Percentiles rank a stretch among this genome's conserved stretches.
phyloP scores from a whole-genome alignment of 2,113 vertebrate species.

The Psammodynastes pulverulentus region DNA sequence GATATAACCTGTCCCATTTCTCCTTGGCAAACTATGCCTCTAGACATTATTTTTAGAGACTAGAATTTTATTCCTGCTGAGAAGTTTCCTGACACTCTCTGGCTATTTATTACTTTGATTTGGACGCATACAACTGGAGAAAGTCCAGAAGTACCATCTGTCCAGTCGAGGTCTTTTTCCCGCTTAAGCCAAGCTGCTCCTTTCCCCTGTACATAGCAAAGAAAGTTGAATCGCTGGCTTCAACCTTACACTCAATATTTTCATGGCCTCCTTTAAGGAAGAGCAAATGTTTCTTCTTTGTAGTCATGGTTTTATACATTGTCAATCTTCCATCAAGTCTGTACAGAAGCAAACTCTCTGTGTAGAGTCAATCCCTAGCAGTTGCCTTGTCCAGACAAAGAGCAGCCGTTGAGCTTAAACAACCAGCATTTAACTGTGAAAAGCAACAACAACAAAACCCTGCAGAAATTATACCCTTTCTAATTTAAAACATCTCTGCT shows the following conservation, averaged over 20 bases:
- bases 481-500: background rate
- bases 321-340: background rate
- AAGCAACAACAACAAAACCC: background rate
- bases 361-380: background rate
- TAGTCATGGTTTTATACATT: constrained; percentile 5
- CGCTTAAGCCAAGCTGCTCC: background rate
- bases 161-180: background rate
- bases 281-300: constrained; percentile 8
- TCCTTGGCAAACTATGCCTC: background rate
- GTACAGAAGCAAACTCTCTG: background rate
- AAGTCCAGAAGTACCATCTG: background rate
- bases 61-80: background rate
- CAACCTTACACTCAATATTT: background rate
- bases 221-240: background rate
- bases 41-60: background rate
- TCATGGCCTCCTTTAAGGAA: constrained; percentile 13
- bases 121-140: background rate
- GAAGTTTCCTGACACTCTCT: background rate
- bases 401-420: background rate
- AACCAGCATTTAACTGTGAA: background rate
- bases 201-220: background rate
- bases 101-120: background rate
- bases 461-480: background rate
- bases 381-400: background rate
- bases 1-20: background rate